phyloP scores from a whole-genome alignment of 2,888 invertebrate species.

The Platycheirus rosarum region DNA sequence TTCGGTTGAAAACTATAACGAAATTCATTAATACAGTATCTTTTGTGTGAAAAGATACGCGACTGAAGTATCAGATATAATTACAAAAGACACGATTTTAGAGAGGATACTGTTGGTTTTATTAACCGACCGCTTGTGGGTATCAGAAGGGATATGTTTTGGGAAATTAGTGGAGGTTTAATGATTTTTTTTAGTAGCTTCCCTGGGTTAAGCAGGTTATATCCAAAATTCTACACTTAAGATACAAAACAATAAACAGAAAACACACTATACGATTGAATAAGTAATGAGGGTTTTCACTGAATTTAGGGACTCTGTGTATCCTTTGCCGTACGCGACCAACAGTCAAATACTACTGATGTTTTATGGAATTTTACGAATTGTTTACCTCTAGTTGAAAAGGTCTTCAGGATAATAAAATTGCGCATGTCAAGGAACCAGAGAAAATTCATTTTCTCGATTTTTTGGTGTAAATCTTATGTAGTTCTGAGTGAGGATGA shows the following conservation, averaged over 20 bases:
- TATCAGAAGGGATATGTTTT: background rate
- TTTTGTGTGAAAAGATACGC: slow-evolving; percentile 27
- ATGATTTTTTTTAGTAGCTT: background rate
- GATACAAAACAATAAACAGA: no score
- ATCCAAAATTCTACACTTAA: background rate
- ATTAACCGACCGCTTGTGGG: background rate
- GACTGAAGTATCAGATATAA: slow-evolving; percentile 13
- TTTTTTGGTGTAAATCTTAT: slow-evolving; percentile 33
- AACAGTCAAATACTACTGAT: slow-evolving; percentile 69
- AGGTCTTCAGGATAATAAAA: no score
- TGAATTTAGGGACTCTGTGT: slow-evolving; percentile 37
- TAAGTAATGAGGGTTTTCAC: slow-evolving; percentile 34
- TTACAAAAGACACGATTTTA: background rate
- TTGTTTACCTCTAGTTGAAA: slow-evolving; percentile 56
- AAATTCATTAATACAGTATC: slow-evolving; percentile 55
- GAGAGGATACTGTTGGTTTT: slow-evolving; percentile 11
- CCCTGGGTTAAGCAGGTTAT: background rate
- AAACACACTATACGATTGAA: slow-evolving; percentile 1
- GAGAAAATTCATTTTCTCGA: slow-evolving; percentile 33
- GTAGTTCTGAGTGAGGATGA: background rate
- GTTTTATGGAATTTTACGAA: slow-evolving; percentile 38
- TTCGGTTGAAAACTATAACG: slow-evolving; percentile 50
- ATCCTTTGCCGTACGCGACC: slow-evolving; percentile 67
- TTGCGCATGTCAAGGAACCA: slow-evolving; percentile 53
- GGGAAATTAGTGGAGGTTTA: no score